Percentiles rank a stretch among this genome's conserved stretches.
Conservation (phyloP, 1,140 invertebrate species). For the Drosophila kanapiae region DNA sequence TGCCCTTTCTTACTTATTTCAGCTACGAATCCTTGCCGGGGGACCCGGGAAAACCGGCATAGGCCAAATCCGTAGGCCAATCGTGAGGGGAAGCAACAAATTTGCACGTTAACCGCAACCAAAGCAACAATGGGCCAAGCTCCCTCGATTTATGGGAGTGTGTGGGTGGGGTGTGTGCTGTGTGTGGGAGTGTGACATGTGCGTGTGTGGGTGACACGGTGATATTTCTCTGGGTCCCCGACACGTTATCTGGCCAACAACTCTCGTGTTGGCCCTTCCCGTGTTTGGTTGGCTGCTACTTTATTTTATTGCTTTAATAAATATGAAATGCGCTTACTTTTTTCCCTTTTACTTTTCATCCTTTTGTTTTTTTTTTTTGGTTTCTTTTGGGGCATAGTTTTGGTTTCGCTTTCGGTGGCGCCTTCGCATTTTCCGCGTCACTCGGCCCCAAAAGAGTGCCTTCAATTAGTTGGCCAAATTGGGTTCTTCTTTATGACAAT, state of each 20-base stretch:
- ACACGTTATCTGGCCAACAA: slow-evolving; percentile 70
- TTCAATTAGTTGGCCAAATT: slow-evolving; percentile 55
- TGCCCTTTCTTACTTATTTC: slow-evolving; percentile 52
- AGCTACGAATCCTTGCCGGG: slow-evolving; percentile 50
- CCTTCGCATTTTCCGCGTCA: slow-evolving; percentile 36
- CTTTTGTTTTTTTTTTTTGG: slow-evolving; percentile 7
- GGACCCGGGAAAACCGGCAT: slow-evolving; percentile 22
- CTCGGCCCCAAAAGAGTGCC: slow-evolving; percentile 34
- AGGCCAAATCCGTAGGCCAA: slow-evolving; percentile 56
- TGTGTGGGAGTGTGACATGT: slow-evolving; percentile 42
- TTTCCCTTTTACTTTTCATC: background rate
- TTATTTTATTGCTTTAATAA: slow-evolving; percentile 84
- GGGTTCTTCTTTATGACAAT: slow-evolving; percentile 52
- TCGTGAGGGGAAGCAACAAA: slow-evolving; percentile 61
- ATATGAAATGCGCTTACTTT: slow-evolving; percentile 75
- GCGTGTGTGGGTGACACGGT: slow-evolving; percentile 68
- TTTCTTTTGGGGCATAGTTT: slow-evolving; percentile 36
- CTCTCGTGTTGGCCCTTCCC: background rate
- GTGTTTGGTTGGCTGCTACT: slow-evolving; percentile 51
- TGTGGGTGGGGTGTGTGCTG: slow-evolving; percentile 33
- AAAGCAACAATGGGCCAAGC: slow-evolving; percentile 40
- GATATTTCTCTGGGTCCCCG: slow-evolving; percentile 62
- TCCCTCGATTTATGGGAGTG: slow-evolving; percentile 36
- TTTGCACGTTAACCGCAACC: slow-evolving; percentile 66
- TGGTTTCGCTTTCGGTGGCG: background rate